phyloP scores from a whole-genome alignment of 2,797 vertebrate species.

The Gymnodraco acuticeps region DNA sequence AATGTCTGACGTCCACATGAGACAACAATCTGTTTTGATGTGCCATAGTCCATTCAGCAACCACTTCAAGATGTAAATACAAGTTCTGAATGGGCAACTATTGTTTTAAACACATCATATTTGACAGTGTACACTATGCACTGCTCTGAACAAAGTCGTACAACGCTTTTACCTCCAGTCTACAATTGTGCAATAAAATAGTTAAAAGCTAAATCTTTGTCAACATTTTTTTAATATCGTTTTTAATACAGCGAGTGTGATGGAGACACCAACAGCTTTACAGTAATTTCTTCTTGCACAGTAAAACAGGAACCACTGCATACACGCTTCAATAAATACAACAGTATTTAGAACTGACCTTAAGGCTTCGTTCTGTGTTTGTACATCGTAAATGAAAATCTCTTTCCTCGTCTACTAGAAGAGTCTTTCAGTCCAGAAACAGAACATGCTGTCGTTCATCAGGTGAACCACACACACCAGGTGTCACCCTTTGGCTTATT shows the following conservation, averaged over 20 bases:
- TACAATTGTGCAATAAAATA: constrained; percentile 64
- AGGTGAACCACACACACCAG: constrained; percentile 25
- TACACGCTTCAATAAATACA: constrained; percentile 68
- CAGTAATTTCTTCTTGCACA: constrained; percentile 31
- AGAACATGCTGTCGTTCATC: constrained; percentile 2
- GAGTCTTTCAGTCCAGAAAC: constrained; percentile 53
- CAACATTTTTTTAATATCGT: constrained; percentile 42
- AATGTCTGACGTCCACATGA: constrained; percentile 1
- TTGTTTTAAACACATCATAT: constrained; percentile 28
- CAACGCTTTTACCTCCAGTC: constrained; percentile 33
- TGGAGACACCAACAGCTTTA: constrained; percentile 47
- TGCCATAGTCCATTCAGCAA: constrained; percentile 10
- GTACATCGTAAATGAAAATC: constrained; percentile 14
- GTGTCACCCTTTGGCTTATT: constrained; percentile 24
- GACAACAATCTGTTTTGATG: neutral
- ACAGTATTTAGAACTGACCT: constrained; percentile 30
- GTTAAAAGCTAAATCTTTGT: constrained; percentile 36
- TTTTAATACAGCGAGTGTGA: constrained; percentile 36
- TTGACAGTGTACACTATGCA: constrained; percentile 11
- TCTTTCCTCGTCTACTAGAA: constrained; percentile 33
- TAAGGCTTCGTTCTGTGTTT: constrained; percentile 42
- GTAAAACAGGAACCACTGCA: constrained; percentile 25
- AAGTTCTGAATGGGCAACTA: constrained; percentile 42
- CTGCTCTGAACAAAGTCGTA: constrained; percentile 16
- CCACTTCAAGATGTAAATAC: constrained; percentile 50